Percentiles rank a stretch among this genome's conserved stretches.
phyloP scores from a whole-genome alignment of 2,888 invertebrate species.

The Eumacrocentrus americanus region DNA sequence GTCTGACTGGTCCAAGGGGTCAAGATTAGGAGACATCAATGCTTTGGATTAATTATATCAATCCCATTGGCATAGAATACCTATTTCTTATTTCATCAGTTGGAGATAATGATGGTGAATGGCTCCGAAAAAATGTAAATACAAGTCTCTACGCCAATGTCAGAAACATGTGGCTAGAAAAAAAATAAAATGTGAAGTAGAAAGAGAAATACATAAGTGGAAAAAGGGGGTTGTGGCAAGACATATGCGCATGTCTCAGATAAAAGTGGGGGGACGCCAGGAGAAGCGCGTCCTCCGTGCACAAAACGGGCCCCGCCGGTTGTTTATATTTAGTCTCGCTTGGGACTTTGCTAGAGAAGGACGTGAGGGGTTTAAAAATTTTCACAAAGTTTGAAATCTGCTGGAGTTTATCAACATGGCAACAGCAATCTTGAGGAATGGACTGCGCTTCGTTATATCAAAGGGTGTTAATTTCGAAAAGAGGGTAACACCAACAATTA shows the following conservation, averaged over 20 bases:
- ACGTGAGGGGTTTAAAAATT: too few species aligned
- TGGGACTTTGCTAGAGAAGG: not conserved
- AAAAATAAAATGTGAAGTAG: conserved; percentile 8
- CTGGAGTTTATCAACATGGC: conserved; percentile 37
- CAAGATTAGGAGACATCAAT: conserved; percentile 19
- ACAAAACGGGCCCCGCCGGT: conserved; percentile 43
- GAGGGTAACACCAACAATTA: conserved; percentile 31
- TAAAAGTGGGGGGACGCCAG: conserved; percentile 30
- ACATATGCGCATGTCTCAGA: conserved; percentile 35
- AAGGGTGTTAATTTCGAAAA: conserved; percentile 41
- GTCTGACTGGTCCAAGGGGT: not conserved
- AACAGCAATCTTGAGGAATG: conserved; percentile 41
- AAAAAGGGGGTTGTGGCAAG: not conserved
- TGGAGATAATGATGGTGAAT: not conserved
- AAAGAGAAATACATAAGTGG: conserved; percentile 26
- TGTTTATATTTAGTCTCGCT: conserved; percentile 28
- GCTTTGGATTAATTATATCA: conserved; percentile 6
- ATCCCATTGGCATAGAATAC: conserved; percentile 20
- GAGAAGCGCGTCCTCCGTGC: conserved; percentile 34
- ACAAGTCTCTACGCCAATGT: conserved; percentile 27
- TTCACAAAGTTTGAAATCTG: too few species aligned
- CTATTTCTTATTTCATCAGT: not conserved
- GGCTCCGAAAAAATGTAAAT: conserved; percentile 5
- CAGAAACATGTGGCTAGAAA: conserved; percentile 16
- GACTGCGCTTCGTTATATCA: conserved; percentile 38